Conservation (phyloP, 2,113 vertebrate species). For the Strigops habroptila region DNA sequence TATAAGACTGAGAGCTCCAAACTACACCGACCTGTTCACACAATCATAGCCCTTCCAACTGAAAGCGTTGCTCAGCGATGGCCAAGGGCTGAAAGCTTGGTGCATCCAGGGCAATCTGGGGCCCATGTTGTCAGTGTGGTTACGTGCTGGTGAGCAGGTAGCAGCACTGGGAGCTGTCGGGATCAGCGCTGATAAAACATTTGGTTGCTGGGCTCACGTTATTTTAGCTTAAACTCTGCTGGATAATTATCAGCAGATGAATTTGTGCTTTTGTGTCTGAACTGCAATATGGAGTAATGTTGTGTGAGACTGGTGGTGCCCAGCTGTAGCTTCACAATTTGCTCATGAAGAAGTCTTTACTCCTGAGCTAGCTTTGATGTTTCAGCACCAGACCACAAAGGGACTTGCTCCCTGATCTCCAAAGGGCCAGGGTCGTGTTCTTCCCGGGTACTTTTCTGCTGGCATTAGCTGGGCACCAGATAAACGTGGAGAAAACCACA, state of each 20-base stretch:
- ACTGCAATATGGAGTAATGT: background rate
- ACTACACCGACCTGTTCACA: rapidly evolving
- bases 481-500: background rate
- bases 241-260: background rate
- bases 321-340: background rate
- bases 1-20: rapidly evolving
- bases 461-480: background rate
- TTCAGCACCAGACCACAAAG: background rate
- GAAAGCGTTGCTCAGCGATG: background rate
- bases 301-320: background rate
- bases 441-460: background rate
- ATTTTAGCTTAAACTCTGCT: background rate
- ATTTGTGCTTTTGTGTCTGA: background rate
- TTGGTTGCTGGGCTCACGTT: background rate
- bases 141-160: background rate
- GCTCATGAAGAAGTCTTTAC: background rate
- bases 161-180: background rate
- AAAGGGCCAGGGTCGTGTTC: background rate
- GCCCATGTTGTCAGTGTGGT: rapidly evolving
- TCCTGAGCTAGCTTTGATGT: background rate
- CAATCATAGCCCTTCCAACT: rapidly evolving
- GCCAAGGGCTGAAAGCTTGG: background rate
- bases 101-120: background rate
- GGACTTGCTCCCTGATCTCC: background rate
- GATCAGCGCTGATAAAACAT: background rate